Base-by-base conservation (phyloP, 2,797 vertebrate species). In the Buceros bicornis region DNA sequence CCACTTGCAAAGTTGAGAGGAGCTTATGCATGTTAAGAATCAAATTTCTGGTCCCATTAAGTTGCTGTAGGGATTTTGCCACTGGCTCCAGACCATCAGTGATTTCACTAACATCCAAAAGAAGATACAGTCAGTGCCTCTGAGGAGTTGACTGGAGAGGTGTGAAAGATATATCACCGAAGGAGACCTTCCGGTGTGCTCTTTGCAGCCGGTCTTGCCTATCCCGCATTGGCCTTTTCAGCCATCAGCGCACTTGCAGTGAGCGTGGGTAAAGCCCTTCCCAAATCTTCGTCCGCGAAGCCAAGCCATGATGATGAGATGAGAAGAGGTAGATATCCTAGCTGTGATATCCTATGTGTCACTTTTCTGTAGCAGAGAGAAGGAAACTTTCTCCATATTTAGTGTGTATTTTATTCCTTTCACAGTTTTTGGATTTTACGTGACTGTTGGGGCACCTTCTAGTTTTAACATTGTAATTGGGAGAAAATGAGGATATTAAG, bases 11-110 rank as follows among this genome's bases (percentile, higher is more conserved):
- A 74, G 47, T 69, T 81, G 70, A 83, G 62, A 87, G 61, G 53
- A 88, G 72, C 45, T 83, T 64, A 47, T 81, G 48, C 28, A 19
- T 53, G 50, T 77, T 54, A 67, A 87, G 53, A 85, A 71, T 81
- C 33, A 48, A 57, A 69, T 81, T 93, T 91, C 74, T 81, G 37
- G 54, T 65, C 82, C 79, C 29, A 26, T 61, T 83, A 83, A 81
- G 60, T 71, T 86, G 45, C 73, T 66, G 40, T 28, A 88, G 82
- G 70, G 90, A 60, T 95, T 93, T 78, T 91, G 85, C 50, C 33
- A 19, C 70, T 86, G 72, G 56, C 76, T 81, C 79, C 40, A 51
- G 56, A 57, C 56, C 42, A 12, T 70, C 43, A 28, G 53, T 71
- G 64, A 60, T 93, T 95, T 90, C 15, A 28, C 18, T 77, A 42